phyloP scores from a whole-genome alignment of 2,113 vertebrate genomes.

The Dinomys branickii region DNA sequence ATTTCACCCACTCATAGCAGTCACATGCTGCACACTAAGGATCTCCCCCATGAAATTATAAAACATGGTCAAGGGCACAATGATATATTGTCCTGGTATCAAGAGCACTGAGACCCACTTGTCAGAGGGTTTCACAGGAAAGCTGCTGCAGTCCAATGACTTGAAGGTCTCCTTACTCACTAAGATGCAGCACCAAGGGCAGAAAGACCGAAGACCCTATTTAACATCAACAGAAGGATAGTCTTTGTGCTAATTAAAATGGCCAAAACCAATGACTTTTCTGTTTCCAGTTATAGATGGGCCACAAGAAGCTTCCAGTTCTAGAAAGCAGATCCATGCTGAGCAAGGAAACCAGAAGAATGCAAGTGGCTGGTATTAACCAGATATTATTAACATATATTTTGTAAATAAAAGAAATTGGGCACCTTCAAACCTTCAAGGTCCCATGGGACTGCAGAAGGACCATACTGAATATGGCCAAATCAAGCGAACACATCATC shows the following conservation, averaged over 20 bases:
- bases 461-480: neutral
- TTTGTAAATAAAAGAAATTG: neutral
- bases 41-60: neutral
- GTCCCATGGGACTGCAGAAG: neutral
- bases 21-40: neutral
- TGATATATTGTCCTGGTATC: neutral
- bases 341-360: neutral
- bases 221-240: neutral
- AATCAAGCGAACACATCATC: neutral
- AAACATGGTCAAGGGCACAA: neutral
- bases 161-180: neutral
- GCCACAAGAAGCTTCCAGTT: neutral
- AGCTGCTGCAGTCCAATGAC: neutral
- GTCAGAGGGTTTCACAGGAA: neutral
- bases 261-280: neutral
- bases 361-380: neutral
- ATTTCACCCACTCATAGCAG: neutral
- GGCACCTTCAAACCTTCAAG: neutral
- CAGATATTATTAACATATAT: neutral
- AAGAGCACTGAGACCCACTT: no score
- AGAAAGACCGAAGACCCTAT: neutral
- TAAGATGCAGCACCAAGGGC: constrained; percentile 20
- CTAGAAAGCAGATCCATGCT: neutral
- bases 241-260: neutral
- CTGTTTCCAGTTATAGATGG: neutral